These are phyloP conservation scores for Thamnophis elegans DNA, from an alignment of 2,797 vertebrate genomes.

Conservation along the genomic window DNA sequence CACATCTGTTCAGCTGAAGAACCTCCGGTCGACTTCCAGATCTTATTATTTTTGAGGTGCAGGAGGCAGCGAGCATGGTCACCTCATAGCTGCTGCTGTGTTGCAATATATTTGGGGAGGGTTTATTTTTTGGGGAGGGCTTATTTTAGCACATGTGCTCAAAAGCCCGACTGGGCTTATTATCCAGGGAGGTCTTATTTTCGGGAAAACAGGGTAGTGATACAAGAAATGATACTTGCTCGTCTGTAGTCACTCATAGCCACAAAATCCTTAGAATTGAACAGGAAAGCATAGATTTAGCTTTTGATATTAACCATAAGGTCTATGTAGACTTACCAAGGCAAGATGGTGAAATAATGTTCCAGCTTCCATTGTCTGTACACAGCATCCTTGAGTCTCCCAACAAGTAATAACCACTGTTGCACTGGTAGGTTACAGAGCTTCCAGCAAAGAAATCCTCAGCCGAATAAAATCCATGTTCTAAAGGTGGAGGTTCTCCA, in stretches of 20 bases:
- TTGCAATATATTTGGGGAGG: too few relatives aligned
- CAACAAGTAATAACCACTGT: slow-evolving; percentile 89
- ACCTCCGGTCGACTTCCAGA: too few relatives aligned
- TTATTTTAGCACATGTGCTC: too few relatives aligned
- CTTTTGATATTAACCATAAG: neutral
- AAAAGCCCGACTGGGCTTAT: too few relatives aligned
- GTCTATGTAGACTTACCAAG: slow-evolving; percentile 77
- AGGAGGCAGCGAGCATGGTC: too few relatives aligned
- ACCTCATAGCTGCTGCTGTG: too few relatives aligned
- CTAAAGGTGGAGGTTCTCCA: slow-evolving; percentile 82
- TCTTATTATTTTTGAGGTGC: too few relatives aligned
- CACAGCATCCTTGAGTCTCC: slow-evolving; percentile 91
- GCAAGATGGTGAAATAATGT: slow-evolving; percentile 85
- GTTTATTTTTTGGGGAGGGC: too few relatives aligned
- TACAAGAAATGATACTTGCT: neutral
- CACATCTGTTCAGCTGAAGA: too few relatives aligned
- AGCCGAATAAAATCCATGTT: slow-evolving; percentile 86
- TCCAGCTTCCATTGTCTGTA: slow-evolving; percentile 88
- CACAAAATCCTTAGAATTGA: neutral
- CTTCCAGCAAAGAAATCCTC: slow-evolving; percentile 86
- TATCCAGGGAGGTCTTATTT: too few relatives aligned
- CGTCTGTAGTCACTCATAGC: neutral
- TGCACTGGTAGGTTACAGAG: slow-evolving; percentile 89
- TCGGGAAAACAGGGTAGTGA: neutral
- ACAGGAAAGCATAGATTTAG: neutral